Evolutionary conservation across 2,888 invertebrate genomes (phyloP), one percentile per base, ranked within the genome.

Genomic region (Drosophila neonasuta): DNA sequence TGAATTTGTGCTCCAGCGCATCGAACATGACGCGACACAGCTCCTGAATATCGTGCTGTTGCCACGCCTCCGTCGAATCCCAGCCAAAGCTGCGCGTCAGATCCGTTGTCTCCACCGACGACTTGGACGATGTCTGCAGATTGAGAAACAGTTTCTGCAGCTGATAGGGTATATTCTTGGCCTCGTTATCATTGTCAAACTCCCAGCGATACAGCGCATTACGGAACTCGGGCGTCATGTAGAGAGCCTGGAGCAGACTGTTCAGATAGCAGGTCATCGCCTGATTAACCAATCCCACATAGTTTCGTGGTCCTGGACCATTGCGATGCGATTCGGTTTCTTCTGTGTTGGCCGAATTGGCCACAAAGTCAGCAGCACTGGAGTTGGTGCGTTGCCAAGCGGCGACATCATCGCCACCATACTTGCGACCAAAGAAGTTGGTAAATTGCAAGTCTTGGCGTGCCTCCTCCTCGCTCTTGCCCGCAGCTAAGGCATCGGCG

Each of bases 241-340:
- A 97, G 5, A 97, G 92, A 0, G 97, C 95, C 91, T 97, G 97
- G 24, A 97, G 91, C 48, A 97, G 92, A 90, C 96, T 96, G 91
- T 97, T 97, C 63, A 97, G 92, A 89, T 97, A 97, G 89, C 97
- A 97, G 0, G 97, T 97, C 97, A 97, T 97, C 1, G 97, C 97
- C 90, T 97, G 96, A 90, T 97, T 97, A 8, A 96, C 96, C 52
- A 97, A 92, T 36, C 96, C 97, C 9, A 96, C 95, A 90, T 95
- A 96, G 11, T 88, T 84, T 6, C 74, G 71, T 1, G 74, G 56
- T 17, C 70, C 20, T 13, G 57, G 30, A 2, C 59, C 60, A 45
- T 61, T 66, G 50, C 61, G 70, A 13, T 50, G 52, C 24, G 41
- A 2, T 11, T 77, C 76, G 3, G 78, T 59, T 52, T 74, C 82